These are phyloP conservation scores for Oryzaephilus surinamensis DNA, from an alignment of 1,140 invertebrate genomes.

Conservation along the genomic window DNA sequence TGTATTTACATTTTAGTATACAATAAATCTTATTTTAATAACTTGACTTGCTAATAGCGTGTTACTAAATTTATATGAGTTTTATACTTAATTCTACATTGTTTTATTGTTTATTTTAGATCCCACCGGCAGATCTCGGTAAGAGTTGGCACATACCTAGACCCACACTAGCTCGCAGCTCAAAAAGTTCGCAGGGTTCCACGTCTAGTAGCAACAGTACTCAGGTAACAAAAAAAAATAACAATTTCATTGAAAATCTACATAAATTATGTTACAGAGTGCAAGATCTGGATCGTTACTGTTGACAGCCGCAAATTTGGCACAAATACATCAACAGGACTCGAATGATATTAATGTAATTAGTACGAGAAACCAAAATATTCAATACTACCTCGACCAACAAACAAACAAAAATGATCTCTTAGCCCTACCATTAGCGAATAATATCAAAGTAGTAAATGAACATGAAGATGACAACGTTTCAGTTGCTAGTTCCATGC, in stretches of 20 bases:
- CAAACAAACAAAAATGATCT: conserved; percentile 12
- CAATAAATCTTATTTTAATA: not conserved
- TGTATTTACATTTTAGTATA: not conserved
- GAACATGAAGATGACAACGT: conserved; percentile 46
- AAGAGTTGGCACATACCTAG: conserved; percentile 63
- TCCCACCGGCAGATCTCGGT: conserved; percentile 33
- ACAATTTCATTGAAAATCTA: not conserved
- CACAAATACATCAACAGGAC: conserved; percentile 50
- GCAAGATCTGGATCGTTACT: conserved; percentile 65
- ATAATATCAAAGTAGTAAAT: conserved; percentile 15
- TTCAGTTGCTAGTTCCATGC: conserved; percentile 72
- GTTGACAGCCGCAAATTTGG: conserved; percentile 65
- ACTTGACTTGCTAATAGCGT: not conserved
- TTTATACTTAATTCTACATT: conserved; percentile 2
- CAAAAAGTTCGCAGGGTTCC: conserved; percentile 63
- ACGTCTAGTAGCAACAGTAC: conserved; percentile 64
- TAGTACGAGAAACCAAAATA: conserved; percentile 33
- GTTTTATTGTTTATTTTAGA: conserved; percentile 26
- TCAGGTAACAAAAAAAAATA: conserved; percentile 57
- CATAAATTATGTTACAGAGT: conserved; percentile 45
- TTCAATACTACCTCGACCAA: conserved; percentile 30
- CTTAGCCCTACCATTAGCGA: conserved; percentile 7
- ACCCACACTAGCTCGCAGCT: conserved; percentile 58
- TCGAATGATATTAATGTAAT: conserved; percentile 20
- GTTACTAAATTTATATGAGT: not conserved